These are phyloP conservation scores for Chinchilla lanigera DNA, from an alignment of 2,113 vertebrate species.

Conservation along the genomic window DNA sequence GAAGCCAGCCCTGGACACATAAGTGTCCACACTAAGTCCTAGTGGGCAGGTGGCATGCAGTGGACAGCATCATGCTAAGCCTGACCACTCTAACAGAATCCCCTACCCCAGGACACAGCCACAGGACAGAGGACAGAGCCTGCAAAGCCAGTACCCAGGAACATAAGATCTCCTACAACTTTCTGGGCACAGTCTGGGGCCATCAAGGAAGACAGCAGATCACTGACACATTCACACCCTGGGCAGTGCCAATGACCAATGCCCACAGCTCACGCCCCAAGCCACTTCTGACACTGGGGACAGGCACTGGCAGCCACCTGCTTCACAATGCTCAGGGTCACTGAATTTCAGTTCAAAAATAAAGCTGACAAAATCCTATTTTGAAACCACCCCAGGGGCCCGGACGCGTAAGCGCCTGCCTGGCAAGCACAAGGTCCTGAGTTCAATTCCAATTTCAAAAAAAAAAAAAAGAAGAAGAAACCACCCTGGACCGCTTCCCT, in stretches of 20 bases:
- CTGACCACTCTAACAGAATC: not conserved
- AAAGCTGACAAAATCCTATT: not conserved
- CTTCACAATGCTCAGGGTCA: not conserved
- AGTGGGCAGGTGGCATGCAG: fast-evolving
- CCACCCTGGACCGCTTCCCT: not conserved
- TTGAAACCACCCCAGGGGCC: too few species aligned
- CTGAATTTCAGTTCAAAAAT: not conserved
- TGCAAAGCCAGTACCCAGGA: not conserved
- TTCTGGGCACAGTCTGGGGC: not conserved
- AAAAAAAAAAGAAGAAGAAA: too few species aligned
- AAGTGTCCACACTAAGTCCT: fast-evolving
- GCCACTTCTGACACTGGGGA: not conserved
- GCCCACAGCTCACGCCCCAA: too few species aligned
- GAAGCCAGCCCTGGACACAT: not conserved
- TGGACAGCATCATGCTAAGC: fast-evolving
- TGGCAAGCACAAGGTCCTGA: too few species aligned
- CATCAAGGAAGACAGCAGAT: not conserved
- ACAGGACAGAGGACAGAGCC: not conserved
- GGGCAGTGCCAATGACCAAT: not conserved
- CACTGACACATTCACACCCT: fast-evolving
- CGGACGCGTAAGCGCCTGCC: too few species aligned
- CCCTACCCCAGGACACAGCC: not conserved
- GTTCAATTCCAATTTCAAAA: too few species aligned
- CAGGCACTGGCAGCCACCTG: not conserved
- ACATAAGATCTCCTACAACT: not conserved